A percentile compares a stretch with the other conserved stretches of the same genome.
Conservation (phyloP, 2,797 vertebrate species). For the Characodon lateralis region DNA sequence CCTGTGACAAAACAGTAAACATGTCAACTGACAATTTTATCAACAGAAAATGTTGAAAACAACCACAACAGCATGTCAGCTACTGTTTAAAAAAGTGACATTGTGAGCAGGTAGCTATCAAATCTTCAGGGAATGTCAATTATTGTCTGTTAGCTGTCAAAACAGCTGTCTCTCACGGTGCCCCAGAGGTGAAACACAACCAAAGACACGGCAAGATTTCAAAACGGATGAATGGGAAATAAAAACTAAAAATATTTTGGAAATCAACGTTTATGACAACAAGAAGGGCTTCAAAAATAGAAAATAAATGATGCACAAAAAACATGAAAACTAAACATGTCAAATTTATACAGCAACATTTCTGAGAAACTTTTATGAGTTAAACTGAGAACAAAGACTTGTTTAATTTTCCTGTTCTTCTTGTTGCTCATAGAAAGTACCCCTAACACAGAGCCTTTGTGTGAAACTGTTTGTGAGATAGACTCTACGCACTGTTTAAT, state of each 20-base stretch:
- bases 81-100: background rate
- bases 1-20: constrained; percentile 39
- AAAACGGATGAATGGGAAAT: background rate
- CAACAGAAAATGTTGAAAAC: constrained; percentile 9
- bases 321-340: background rate
- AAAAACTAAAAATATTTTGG: background rate
- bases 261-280: background rate
- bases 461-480: background rate
- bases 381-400: background rate
- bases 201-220: background rate
- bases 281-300: background rate
- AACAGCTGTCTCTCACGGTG: background rate
- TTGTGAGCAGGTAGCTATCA: background rate
- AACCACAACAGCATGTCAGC: background rate
- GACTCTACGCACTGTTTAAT: background rate
- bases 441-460: background rate
- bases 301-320: background rate
- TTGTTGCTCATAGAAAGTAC: background rate
- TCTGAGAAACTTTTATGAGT: background rate
- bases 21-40: constrained; percentile 33
- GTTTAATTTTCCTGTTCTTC: background rate
- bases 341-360: background rate
- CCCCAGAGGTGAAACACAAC: background rate
- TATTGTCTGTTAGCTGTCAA: constrained; percentile 6
- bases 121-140: constrained; percentile 1